Base-by-base conservation (phyloP, 2,113 vertebrate genomes). In the Urocitellus parryii region DNA sequence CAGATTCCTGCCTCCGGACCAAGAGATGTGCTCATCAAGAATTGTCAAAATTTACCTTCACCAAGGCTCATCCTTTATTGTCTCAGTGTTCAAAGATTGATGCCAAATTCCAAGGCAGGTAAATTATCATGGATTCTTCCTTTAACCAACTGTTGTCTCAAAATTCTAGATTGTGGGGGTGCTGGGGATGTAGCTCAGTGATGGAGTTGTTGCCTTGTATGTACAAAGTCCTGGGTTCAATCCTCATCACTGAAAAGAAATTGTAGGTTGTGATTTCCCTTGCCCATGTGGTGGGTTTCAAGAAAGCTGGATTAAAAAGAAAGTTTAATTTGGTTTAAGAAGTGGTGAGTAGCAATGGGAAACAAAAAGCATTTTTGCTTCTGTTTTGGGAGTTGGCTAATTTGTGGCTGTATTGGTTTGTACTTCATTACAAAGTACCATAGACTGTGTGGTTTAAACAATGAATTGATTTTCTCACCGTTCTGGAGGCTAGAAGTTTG, bases 21-120 rank as follows among this genome's bases (percentile, higher is more conserved):
- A 70, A 88, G 87, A 88, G 65, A 89, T 27, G 4, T 86, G 25
- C 42, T 73, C n/a, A 6, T 13, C 32, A 0, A 84, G 82, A 2
- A 25, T 68, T 48, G 22, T 51, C 93, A 73, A 39, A 72, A 90
- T n/a, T 90, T 68, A 34, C 86, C 53, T 81, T 96, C 27, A 56
- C 48, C 25, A 96, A 95, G 73, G 32, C 92, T n/a, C 72, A 0
- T 27, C 53, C 86, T 90, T 90, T 76, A 73, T 39, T 78, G 76
- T 83, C 45, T 84, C 76, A 1, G 29, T 2, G n/a, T 56, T 91
- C 51, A 34, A 95, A 97, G 77, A 67, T 90, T 93, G 37, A 37
- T n/a, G 95, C 79, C 86, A 96, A 70, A 74, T 81, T 84, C 84
- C 80, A 74, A 53, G 22, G 93, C 91, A 97, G 97, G 97, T 98